Conservation (phyloP, 1,140 invertebrate genomes). For the Ladona fulva region DNA sequence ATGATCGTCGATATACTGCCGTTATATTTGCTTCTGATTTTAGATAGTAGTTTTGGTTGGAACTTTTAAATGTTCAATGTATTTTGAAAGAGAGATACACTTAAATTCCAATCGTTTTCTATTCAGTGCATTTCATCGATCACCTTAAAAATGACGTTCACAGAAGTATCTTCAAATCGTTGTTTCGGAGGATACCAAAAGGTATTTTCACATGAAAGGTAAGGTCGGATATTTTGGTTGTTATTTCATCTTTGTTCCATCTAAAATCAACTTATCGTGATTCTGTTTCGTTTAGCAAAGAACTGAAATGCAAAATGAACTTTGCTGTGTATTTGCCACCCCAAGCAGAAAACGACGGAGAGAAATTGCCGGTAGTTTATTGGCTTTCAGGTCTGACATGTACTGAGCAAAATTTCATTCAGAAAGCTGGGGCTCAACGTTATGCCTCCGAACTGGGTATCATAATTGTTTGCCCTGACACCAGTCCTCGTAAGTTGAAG, state of each 20-base stretch:
- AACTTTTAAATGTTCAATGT: no score
- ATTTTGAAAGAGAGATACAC: neutral
- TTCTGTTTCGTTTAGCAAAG: constrained; percentile 41
- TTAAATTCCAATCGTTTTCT: neutral
- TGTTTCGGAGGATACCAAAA: constrained; percentile 76
- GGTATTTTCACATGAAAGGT: constrained; percentile 75
- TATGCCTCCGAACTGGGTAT: constrained; percentile 73
- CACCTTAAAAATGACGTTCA: constrained; percentile 31
- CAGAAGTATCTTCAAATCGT: constrained; percentile 57
- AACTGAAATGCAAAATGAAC: constrained; percentile 83
- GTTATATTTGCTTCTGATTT: no score
- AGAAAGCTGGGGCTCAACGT: constrained; percentile 88
- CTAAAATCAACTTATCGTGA: neutral
- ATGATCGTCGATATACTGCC: no score
- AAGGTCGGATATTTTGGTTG: constrained; percentile 21
- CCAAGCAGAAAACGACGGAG: constrained; percentile 50
- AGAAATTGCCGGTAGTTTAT: constrained; percentile 76
- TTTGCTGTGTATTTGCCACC: constrained; percentile 86
- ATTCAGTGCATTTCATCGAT: neutral
- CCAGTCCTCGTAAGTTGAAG: constrained; percentile 65
- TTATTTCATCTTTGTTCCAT: constrained; percentile 13
- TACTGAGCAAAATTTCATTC: constrained; percentile 92
- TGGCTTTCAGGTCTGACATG: constrained; percentile 93
- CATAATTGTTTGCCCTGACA: constrained; percentile 87
- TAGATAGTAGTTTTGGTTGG: no score